Evolutionary conservation across 2,797 vertebrate genomes (phyloP).

Genomic region (Galagoides demidoff): DNA sequence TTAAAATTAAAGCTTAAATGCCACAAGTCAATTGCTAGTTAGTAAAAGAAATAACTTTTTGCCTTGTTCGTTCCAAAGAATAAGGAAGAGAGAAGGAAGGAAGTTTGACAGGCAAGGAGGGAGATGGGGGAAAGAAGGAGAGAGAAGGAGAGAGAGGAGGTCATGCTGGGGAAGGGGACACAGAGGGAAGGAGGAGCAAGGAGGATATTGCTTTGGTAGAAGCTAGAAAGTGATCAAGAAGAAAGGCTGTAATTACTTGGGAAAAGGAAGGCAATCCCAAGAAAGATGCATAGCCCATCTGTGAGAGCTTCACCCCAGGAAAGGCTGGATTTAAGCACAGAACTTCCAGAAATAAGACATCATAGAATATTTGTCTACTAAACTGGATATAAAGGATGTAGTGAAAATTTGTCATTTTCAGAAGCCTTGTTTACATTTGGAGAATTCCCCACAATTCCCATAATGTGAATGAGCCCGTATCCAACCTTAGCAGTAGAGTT

Average conservation of each 20-base stretch:
- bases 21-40: neutral
- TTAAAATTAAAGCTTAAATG: neutral
- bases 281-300: neutral
- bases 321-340: neutral
- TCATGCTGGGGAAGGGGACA: no score
- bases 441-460: neutral
- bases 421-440: neutral
- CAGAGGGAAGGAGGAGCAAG: neutral
- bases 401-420: neutral
- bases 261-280: neutral
- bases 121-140: accelerated
- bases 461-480: no score
- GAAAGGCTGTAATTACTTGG: neutral
- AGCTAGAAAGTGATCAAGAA: neutral
- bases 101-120: neutral
- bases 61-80: neutral
- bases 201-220: neutral
- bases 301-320: neutral
- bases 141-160: neutral
- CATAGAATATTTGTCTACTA: neutral
- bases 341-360: neutral
- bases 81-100: neutral
- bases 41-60: constrained; percentile 25
- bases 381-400: neutral
- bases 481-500: no score